Base-by-base conservation (phyloP, 2,888 invertebrate species). In the Dryobota labecula region DNA sequence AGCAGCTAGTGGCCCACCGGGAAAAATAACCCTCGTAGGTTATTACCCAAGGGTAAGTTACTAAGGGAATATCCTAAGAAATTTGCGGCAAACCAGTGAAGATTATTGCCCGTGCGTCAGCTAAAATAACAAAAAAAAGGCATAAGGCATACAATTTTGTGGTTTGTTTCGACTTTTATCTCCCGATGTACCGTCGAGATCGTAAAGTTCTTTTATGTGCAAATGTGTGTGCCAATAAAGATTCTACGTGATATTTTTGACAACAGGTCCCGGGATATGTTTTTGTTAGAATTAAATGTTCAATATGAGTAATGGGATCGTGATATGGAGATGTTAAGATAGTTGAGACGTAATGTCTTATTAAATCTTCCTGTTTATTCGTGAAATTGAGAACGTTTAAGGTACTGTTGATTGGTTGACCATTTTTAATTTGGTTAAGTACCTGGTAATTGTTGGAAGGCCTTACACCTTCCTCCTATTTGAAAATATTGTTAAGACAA, bases 151-250 rank as follows among this genome's bases (percentile, higher is more conserved):
- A 89, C 89, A 76, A 89, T 90, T 91, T 90, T 88, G 90, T 83
- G 88, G 88, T 89, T 88, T 90, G 88, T 92, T 91, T 89, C 84
- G 78, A 84, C 84, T 89, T 91, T 90, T 90, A 90, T 90, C 87
- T 88, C 76, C 81, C 68, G 75, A 80, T 67, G 83, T 81, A 80
- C 85, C 85, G 86, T 71, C 78, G 83, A 80, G 83, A 84, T 83
- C 92, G 91, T 93, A 94, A 94, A 94, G 85, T 92, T 92, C 90
- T 93, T 94, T 94, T 94, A 94, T 91, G 93, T 90, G 89, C 90
- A 91, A 92, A 94, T 92, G 91, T 90, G 92, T 90, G 84, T 89
- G 86, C 88, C 87, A 92, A 91, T 95, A 94, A 95, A 95, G 90
- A 87, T 85, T 77, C 87, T 91, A 94, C 95, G 95, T 95, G 95